These are phyloP conservation scores for Accipiter cooperii DNA, from an alignment of 2,113 vertebrate genomes.

Conservation along the genomic window DNA sequence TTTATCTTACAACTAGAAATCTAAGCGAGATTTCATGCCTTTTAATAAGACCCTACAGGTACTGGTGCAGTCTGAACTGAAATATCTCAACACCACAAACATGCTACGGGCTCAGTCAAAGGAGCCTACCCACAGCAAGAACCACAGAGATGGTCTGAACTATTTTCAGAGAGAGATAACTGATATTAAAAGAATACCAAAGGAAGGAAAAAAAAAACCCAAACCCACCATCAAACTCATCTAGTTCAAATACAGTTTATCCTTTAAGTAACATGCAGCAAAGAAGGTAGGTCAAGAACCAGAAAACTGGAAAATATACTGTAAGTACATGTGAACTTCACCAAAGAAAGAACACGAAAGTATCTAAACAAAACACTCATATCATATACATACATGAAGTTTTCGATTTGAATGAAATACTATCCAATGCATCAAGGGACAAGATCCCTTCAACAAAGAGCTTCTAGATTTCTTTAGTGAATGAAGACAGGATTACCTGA, in stretches of 20 bases:
- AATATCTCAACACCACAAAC: background rate
- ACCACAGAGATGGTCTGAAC: background rate
- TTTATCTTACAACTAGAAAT: background rate
- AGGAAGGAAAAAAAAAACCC: background rate
- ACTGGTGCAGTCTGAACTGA: background rate
- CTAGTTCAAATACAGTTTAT: background rate
- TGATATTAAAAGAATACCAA: background rate
- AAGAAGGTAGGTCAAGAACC: background rate
- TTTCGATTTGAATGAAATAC: background rate
- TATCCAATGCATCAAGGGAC: background rate
- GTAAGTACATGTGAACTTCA: background rate
- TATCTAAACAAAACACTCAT: background rate
- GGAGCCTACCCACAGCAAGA: background rate
- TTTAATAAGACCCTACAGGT: background rate
- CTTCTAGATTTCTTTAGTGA: background rate
- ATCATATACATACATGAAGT: background rate
- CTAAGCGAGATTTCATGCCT: background rate
- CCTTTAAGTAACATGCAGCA: background rate
- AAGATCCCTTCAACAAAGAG: background rate
- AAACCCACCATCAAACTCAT: background rate
- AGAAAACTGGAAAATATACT: background rate
- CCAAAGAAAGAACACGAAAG: background rate
- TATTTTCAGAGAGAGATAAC: background rate
- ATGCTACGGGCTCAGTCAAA: background rate
- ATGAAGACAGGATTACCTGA: background rate